Evolutionary conservation across 1,140 invertebrate species (phyloP), one percentile per base, ranked within the genome.

Genomic region (Leptonema lineaticorne): DNA sequence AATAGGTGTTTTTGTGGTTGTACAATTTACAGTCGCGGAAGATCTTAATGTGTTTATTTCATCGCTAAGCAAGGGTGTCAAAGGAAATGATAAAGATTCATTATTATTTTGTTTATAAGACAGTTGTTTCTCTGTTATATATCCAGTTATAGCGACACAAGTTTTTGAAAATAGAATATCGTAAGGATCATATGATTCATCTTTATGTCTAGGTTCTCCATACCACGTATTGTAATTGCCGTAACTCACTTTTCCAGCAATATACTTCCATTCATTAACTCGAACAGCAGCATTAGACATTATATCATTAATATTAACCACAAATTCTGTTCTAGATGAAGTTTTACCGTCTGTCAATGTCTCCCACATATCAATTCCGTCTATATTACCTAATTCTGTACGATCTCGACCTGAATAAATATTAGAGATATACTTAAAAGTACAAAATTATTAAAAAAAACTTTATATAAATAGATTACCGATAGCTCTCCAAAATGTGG

Each of bases 331-430:
- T 74, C 91, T 75, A 4, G 85, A 78, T 63, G 85, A 84, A 8
- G 75, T 69, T 0, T 73, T 71, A 33, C 83, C 79, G 37, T 83
- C 75, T 0, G 80, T 80, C 18, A 94, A 76, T 4, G 83, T 74
- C 3, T 84, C 71, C 92, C 92, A 94, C 75, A 90, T 78, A 75
- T 91, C 82, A 11, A 86, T 77, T 0, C 92, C 92, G 77, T 94
- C 91, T 1, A 92, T 79, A 4, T 81, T 48, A 0, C 71, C 73
- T 4, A 84, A 62, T 11, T 76, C 74, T 22, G 57, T 63, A 14
- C 27, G 1, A 58, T 72, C 68, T 3, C 67, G 57, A 50, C 70
- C 70, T 72, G 22, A 2, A 8, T 11, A 53, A 48, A 24, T 57
- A 20, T 30, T 26, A 56, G 11, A 64, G 22, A n/a, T n/a, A n/a